Evolutionary conservation across 2,888 invertebrate genomes (phyloP), one percentile per base, ranked within the genome.

Genomic region (Fabriciana adippe): DNA sequence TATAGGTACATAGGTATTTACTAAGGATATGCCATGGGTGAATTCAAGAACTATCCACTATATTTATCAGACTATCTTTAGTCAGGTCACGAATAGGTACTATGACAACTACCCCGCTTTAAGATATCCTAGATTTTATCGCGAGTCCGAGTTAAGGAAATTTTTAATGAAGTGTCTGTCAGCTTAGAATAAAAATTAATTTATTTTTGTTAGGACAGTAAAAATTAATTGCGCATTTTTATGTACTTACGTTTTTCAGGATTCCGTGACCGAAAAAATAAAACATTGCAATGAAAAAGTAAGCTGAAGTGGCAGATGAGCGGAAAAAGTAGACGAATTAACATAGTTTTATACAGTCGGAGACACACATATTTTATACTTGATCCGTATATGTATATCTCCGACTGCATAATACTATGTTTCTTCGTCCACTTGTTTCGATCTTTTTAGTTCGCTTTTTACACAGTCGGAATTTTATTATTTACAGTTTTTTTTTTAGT

Each of bases 31-130:
- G n/a, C 6, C 26, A 59, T 47, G 13, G 47, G 55, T 21, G 47
- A 59, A 56, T 56, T 26, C 26, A 48, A 55, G 47, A 67, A 55
- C 47, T 67, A 55, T 54, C 64, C 6, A 54, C 57, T 65, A 65
- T 50, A 67, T 62, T 65, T 67, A 70, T 67, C 62, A 59, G 67
- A 69, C 73, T 71, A 80, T 80, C 76, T 79, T 66, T 72, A 78
- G 72, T 67, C 80, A 63, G 80, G 80, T 83, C 84, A 83, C 81
- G 82, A 73, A 72, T 65, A n/a, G n/a, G n/a, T n/a, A 75, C 78
- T 78, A 83, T 84, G 81, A 76, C 71, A 74, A 74, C 70, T 73
- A 73, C 64, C 74, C 73, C 70, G 72, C 66, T 73, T 73, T 70
- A 73, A 73, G 74, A 73, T 75, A 73, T 74, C 75, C 76, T 74